phyloP scores from a whole-genome alignment of 1,140 invertebrate genomes.

The Ruditapes philippinarum region DNA sequence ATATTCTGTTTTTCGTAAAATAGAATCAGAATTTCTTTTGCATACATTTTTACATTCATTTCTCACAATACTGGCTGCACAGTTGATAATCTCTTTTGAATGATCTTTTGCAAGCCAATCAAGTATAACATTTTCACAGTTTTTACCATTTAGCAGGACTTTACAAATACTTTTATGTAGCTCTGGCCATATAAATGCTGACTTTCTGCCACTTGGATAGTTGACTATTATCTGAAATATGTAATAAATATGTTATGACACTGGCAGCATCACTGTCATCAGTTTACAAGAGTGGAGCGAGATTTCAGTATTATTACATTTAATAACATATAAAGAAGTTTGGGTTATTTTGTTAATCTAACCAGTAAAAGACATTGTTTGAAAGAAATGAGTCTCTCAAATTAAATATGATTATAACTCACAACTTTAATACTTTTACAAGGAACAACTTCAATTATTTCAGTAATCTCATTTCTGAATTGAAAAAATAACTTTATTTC shows the following conservation, averaged over 20 bases:
- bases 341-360: background rate
- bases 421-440: too few species aligned
- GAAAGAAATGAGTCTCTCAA: background rate
- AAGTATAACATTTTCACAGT: background rate
- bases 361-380: background rate
- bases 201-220: background rate
- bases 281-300: background rate
- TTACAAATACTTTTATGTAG: background rate
- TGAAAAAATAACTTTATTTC: too few species aligned
- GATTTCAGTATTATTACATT: background rate
- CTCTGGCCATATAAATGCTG: conserved; percentile 21
- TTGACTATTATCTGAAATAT: background rate
- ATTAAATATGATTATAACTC: background rate
- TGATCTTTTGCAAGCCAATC: background rate
- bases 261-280: background rate
- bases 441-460: too few species aligned
- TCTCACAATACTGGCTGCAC: background rate
- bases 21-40: background rate
- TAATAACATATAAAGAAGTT: background rate
- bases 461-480: too few species aligned
- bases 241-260: background rate
- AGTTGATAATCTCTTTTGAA: background rate
- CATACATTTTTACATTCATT: background rate
- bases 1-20: background rate
- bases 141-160: background rate